phyloP scores from a whole-genome alignment of 2,113 vertebrate species.

The Sarotherodon lohbergeri region DNA sequence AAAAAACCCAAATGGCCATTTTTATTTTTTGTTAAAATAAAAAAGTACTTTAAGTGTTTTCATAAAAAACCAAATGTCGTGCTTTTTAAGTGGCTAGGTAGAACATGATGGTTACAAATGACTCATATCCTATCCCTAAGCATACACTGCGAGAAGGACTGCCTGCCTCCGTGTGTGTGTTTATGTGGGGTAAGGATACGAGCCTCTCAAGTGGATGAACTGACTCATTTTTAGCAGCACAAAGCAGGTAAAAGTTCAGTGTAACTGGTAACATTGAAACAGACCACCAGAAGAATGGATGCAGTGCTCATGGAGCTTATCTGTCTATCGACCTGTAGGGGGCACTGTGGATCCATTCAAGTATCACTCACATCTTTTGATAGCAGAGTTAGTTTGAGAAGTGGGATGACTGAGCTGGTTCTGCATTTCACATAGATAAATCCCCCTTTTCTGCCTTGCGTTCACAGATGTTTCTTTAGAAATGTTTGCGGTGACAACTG shows the following conservation, averaged over 20 bases:
- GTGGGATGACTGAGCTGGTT: conserved; percentile 30
- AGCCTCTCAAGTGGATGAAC: background rate
- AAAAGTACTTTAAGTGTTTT: background rate
- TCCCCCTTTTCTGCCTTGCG: background rate
- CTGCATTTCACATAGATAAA: conserved; percentile 52
- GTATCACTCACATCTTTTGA: background rate
- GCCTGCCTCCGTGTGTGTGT: background rate
- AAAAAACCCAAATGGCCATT: background rate
- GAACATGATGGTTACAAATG: background rate
- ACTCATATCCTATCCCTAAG: background rate
- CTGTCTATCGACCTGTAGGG: conserved; percentile 71
- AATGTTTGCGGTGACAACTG: conserved; percentile 66
- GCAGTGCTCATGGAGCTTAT: background rate
- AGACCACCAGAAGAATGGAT: background rate
- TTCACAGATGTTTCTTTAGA: conserved; percentile 49
- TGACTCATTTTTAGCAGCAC: background rate
- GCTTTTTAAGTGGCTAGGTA: background rate
- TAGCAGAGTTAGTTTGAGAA: conserved; percentile 15
- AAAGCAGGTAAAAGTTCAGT: background rate
- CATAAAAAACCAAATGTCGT: background rate
- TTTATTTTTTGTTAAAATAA: background rate
- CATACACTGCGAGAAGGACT: background rate
- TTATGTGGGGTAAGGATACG: background rate
- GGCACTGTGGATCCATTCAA: conserved; percentile 81
- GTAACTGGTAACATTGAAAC: background rate